phyloP scores from a whole-genome alignment of 1,140 invertebrate genomes.

The Neoseiulus cucumeris region DNA sequence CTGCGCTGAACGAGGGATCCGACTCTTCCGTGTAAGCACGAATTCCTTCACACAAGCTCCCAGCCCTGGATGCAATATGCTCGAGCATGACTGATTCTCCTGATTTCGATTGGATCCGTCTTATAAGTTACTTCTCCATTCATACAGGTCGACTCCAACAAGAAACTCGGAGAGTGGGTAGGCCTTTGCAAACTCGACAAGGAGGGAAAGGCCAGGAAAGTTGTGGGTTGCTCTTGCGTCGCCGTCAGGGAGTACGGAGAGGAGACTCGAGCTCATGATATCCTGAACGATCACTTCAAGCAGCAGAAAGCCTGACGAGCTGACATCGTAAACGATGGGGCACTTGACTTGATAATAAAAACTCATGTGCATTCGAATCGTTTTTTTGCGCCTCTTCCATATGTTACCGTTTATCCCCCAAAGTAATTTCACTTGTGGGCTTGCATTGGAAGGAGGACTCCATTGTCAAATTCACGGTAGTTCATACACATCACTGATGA shows the following conservation, averaged over 20 bases:
- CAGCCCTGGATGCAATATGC: background rate
- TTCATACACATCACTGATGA: too few species aligned
- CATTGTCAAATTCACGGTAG: too few species aligned
- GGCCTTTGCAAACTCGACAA: constrained; percentile 98
- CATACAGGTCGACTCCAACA: constrained; percentile 74
- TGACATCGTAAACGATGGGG: background rate
- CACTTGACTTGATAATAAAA: too few species aligned
- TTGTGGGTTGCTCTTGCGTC: constrained; percentile 93
- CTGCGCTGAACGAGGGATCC: constrained; percentile 94
- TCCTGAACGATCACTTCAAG: constrained; percentile 74
- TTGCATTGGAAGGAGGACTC: too few species aligned
- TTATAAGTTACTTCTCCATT: constrained; percentile 9
- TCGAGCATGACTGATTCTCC: constrained; percentile 5
- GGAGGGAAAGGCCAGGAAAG: constrained; percentile 93
- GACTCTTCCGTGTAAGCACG: constrained; percentile 51
- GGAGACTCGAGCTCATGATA: constrained; percentile 76
- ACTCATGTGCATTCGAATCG: too few species aligned
- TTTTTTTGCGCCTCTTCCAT: too few species aligned
- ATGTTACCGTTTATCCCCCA: too few species aligned
- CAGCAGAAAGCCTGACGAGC: constrained; percentile 20
- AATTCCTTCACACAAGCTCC: too few species aligned
- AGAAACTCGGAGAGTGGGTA: constrained; percentile 96
- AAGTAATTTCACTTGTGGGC: too few species aligned
- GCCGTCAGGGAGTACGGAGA: constrained; percentile 95
- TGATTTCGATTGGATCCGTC: constrained; percentile 9